Conservation (phyloP, 2,113 vertebrate genomes). For the Tachuris rubrigastra region DNA sequence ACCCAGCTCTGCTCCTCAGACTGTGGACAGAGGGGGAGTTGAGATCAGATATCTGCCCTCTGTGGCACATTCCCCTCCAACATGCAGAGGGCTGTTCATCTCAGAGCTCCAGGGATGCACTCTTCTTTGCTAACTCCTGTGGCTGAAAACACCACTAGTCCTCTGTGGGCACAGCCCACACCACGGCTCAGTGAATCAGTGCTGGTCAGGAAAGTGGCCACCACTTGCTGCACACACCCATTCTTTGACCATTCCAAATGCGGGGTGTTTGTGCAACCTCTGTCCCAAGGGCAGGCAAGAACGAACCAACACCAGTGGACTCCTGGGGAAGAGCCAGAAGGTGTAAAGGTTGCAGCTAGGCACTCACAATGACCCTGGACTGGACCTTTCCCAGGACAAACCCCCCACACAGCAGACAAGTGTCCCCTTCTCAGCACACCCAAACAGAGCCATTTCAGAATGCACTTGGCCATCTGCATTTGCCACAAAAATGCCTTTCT, state of each 20-base stretch:
- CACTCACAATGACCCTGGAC: not conserved
- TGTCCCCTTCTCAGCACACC: not conserved
- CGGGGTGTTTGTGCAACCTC: not conserved
- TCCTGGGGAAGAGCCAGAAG: not conserved
- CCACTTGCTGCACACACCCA: rapidly evolving
- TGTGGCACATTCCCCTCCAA: not conserved
- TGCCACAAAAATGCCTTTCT: not conserved
- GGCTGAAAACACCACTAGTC: rapidly evolving
- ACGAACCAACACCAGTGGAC: not conserved
- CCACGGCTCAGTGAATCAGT: not conserved
- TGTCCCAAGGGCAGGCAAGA: not conserved
- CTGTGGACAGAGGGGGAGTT: not conserved
- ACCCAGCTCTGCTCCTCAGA: not conserved
- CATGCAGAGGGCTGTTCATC: not conserved
- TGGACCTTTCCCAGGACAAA: not conserved
- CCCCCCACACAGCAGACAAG: not conserved
- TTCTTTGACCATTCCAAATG: rapidly evolving
- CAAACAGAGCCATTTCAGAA: not conserved
- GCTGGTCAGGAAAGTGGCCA: not conserved
- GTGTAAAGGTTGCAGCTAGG: not conserved
- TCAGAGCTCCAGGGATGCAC: rapidly evolving
- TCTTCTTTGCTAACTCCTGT: not conserved
- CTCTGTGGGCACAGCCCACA: not conserved
- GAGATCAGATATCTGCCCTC: not conserved
- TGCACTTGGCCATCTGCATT: not conserved